Percentiles rank a stretch among this genome's conserved stretches.
These are phyloP conservation scores for Baronia brevicornis DNA, from an alignment of 2,888 invertebrate genomes.

Conservation along the genomic window DNA sequence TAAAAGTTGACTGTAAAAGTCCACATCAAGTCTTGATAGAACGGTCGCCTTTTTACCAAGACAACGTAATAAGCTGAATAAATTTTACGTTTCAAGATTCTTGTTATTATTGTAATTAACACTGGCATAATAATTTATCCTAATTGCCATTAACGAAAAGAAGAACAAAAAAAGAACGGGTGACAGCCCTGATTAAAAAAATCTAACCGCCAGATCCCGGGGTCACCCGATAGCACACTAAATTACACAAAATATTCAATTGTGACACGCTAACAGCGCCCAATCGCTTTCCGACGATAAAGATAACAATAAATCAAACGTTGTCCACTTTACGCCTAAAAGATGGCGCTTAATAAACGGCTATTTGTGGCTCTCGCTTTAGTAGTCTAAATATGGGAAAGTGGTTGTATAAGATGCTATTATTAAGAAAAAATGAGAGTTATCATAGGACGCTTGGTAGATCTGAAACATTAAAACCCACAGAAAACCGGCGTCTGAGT, in stretches of 20 bases:
- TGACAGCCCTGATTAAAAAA: no score
- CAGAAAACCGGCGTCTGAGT: no score
- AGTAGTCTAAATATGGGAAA: slow-evolving; percentile 9
- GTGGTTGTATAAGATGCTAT: slow-evolving; percentile 5
- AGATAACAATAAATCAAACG: slow-evolving; percentile 27
- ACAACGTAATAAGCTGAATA: no score
- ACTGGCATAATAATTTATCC: no score
- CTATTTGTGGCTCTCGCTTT: slow-evolving; percentile 2
- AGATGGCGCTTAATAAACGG: slow-evolving; percentile 16
- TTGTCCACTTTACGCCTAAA: slow-evolving; percentile 22
- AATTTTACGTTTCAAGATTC: no score
- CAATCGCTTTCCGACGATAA: slow-evolving; percentile 18
- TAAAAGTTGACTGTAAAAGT: no score
- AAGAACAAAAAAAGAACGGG: neutral
- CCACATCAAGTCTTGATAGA: no score
- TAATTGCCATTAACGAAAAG: neutral
- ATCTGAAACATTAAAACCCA: no score
- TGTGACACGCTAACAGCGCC: slow-evolving; percentile 29
- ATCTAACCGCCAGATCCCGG: slow-evolving; percentile 7
- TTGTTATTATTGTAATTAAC: no score
- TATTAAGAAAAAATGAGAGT: neutral
- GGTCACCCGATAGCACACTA: slow-evolving; percentile 25
- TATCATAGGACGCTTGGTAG: no score
- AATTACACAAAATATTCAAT: slow-evolving; percentile 32
- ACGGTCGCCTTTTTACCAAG: no score